Percentiles rank a stretch among this genome's conserved stretches.
Conservation (phyloP, 1,140 invertebrate species). For the Drosophila simulans region DNA sequence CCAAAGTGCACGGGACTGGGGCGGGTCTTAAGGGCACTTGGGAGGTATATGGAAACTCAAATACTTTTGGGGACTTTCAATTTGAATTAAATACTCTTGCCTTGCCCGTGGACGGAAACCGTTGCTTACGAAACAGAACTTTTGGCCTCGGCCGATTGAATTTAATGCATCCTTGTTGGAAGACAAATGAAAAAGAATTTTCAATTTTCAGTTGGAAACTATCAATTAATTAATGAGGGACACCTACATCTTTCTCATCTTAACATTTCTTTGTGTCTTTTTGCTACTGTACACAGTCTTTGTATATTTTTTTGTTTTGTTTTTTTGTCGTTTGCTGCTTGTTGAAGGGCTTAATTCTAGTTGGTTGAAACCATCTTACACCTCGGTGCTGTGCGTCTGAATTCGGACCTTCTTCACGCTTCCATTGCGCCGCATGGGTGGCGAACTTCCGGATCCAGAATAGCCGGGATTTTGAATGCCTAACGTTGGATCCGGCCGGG, state of each 20-base stretch:
- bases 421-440: conserved; percentile 90
- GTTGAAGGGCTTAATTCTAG: conserved; percentile 39
- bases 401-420: conserved; percentile 95
- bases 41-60: conserved; percentile 22
- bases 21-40: conserved; percentile 69
- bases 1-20: conserved; percentile 45
- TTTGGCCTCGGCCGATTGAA: conserved; percentile 40
- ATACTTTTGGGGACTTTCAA: conserved; percentile 12
- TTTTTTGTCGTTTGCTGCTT: conserved; percentile 44
- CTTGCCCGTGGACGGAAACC: conserved; percentile 79
- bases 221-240: conserved; percentile 45
- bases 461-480: conserved; percentile 93
- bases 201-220: conserved; percentile 36
- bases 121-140: conserved; percentile 62
- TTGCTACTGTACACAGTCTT: conserved; percentile 80
- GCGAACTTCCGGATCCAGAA: conserved; percentile 90
- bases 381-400: conserved; percentile 94
- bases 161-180: conserved; percentile 60
- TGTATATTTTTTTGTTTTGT: conserved; percentile 58
- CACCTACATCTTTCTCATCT: conserved; percentile 25
- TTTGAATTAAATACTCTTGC: conserved; percentile 67
- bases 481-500: conserved; percentile 86
- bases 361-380: conserved; percentile 84
- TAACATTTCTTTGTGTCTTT: conserved; percentile 35
- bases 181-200: conserved; percentile 74